Base-by-base conservation (phyloP, 2,113 vertebrate genomes). In the Cynocephalus volans region DNA sequence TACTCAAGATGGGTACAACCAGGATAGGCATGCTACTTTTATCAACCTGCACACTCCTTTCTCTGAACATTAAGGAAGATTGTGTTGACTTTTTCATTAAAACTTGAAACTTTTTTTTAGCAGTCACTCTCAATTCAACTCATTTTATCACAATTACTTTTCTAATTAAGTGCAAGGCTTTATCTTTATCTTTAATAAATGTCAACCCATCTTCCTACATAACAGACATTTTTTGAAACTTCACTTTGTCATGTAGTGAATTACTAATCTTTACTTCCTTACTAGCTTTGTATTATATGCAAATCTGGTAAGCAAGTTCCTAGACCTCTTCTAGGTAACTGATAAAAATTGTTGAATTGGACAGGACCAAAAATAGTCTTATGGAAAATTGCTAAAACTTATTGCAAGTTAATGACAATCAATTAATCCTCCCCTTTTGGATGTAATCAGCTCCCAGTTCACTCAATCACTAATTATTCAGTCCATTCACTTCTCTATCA, bases 111-210 rank as follows among this genome's bases (percentile, higher is more conserved):
- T 11, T 62, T 84, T 52, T 58, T 70, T 33, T 48, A 87, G 31
- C 70, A 88, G 56, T 84, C 73, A 21, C 8, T 93, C 58, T 72
- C 58, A 33, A 41, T 88, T 93, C 60, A 60, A 48, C 64, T 83
- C 48, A 64, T 48, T 88, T 83, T 41, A 41, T 41, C 41, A 3
- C 41, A 41, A 41, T 41, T 41, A 41, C 41, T 45, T 76, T 95
- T 93, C 88, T 92, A 94, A 97, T 95, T 93, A 97, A 95, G 75
- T 79, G 15, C 48, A 94, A 28, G 33, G 80, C 58, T 67, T 92
- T 97, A 93, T 88, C 84, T 89, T 96, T 90, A 95, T 56, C 58
- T 83, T 95, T 96, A 89, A 92, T 89, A 97, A 96, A 94, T 97
- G 95, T 96, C 89, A 97, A 64, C 45, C 64, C 58, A 89, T 93